A percentile compares a stretch with the other conserved stretches of the same genome.
phyloP scores from a whole-genome alignment of 2,888 invertebrate species.

The Platerodrilus igneus region DNA sequence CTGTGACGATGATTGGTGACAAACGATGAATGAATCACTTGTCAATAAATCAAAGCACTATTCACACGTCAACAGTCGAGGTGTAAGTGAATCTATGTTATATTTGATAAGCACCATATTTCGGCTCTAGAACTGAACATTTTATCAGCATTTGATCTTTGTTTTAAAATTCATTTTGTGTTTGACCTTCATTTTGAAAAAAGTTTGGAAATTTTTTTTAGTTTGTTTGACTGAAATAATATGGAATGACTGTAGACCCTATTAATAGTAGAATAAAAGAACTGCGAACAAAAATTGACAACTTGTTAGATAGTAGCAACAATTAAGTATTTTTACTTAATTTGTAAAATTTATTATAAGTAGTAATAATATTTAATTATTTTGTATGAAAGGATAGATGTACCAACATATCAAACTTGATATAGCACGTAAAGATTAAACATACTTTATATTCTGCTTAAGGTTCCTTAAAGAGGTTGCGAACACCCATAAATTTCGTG shows the following conservation, averaged over 20 bases:
- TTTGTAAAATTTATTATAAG: not conserved
- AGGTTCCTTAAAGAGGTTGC: no score
- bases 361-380: not conserved
- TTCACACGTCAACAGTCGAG: no score
- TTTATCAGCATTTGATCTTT: constrained; percentile 6
- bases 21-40: no score
- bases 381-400: constrained; percentile 1
- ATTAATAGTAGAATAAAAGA: constrained; percentile 7
- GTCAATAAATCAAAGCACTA: no score
- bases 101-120: constrained; percentile 3
- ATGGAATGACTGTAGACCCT: not conserved
- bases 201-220: constrained; percentile 6
- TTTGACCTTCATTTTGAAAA: constrained; percentile 7
- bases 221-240: constrained; percentile 8
- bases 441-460: no score
- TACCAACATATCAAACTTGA: no score
- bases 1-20: no score
- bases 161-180: constrained; percentile 11
- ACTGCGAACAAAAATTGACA: constrained; percentile 6
- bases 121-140: not conserved
- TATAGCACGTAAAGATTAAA: no score
- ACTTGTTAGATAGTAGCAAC: not conserved
- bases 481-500: no score
- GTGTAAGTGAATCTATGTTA: no score
- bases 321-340: not conserved